phyloP scores from a whole-genome alignment of 2,888 invertebrate genomes.

The Pimpla rufipes region DNA sequence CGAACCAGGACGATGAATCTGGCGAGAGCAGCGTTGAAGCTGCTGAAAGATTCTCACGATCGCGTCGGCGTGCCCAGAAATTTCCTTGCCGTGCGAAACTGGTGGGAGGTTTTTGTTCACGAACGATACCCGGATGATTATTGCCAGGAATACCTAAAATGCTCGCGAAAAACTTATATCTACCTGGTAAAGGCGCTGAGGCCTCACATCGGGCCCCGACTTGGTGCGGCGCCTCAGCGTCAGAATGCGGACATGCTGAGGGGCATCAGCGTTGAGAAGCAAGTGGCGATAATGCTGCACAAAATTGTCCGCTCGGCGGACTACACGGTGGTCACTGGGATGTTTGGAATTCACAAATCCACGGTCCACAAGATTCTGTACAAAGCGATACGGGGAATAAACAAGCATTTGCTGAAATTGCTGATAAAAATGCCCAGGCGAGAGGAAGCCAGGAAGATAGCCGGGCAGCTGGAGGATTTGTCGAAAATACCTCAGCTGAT shows the following conservation, averaged over 20 bases:
- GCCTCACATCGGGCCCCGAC: slow-evolving; percentile 70
- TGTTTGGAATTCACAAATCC: slow-evolving; percentile 73
- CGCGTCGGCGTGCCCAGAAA: neutral
- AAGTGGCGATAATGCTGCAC: slow-evolving; percentile 71
- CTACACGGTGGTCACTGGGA: slow-evolving; percentile 69
- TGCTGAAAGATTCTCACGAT: neutral
- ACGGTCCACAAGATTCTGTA: slow-evolving; percentile 71
- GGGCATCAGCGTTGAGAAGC: slow-evolving; percentile 71
- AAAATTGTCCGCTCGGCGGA: slow-evolving; percentile 70
- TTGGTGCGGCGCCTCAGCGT: slow-evolving; percentile 60
- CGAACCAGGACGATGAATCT: slow-evolving; percentile 18
- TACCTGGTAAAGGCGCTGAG: slow-evolving; percentile 69
- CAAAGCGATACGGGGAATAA: slow-evolving; percentile 6
- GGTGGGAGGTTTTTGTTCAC: slow-evolving; percentile 74
- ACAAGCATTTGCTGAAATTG: slow-evolving; percentile 2
- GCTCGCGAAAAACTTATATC: slow-evolving; percentile 75
- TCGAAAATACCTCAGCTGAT: slow-evolving; percentile 45
- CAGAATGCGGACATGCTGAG: slow-evolving; percentile 64
- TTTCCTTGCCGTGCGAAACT: slow-evolving; percentile 60
- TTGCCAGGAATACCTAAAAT: slow-evolving; percentile 72
- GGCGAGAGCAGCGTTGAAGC: slow-evolving; percentile 22
- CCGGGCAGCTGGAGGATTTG: slow-evolving; percentile 17
- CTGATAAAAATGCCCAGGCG: slow-evolving; percentile 45
- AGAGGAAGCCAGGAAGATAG: slow-evolving; percentile 21
- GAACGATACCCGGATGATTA: slow-evolving; percentile 69